Percentiles rank a stretch among this genome's conserved stretches.
phyloP scores from a whole-genome alignment of 1,140 invertebrate genomes.

The Drosophila parabipectinata region DNA sequence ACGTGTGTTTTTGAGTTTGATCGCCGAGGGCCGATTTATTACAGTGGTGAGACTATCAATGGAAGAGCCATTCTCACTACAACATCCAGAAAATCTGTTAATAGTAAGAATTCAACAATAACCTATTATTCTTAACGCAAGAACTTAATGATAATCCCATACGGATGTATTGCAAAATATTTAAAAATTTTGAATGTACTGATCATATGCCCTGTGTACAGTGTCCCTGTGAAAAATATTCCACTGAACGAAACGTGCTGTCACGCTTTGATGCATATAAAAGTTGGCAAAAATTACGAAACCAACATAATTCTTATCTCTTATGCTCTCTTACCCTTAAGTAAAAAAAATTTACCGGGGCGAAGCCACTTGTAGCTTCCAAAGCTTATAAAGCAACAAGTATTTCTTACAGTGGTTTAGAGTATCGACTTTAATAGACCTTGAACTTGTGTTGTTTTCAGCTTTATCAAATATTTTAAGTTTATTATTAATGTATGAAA shows the following conservation, averaged over 20 bases:
- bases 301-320: background rate
- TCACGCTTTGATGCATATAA: background rate
- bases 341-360: background rate
- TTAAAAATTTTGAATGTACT: too few species aligned
- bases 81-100: slow-evolving; percentile 54
- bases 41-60: slow-evolving; percentile 71
- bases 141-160: background rate
- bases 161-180: too few species aligned
- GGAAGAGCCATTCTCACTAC: slow-evolving; percentile 55
- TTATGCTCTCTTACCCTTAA: background rate
- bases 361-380: background rate
- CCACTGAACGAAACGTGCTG: too few species aligned
- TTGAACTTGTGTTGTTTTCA: background rate
- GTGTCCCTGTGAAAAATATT: background rate
- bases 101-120: slow-evolving; percentile 36
- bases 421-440: background rate
- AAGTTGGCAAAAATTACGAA: background rate
- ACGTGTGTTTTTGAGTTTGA: slow-evolving; percentile 61
- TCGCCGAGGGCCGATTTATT: slow-evolving; percentile 63
- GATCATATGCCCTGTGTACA: background rate
- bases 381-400: slow-evolving; percentile 22
- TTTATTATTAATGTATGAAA: background rate
- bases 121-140: background rate
- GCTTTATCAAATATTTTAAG: background rate
- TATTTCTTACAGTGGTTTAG: slow-evolving; percentile 13